phyloP scores from a whole-genome alignment of 1,140 invertebrate species.

The Bombus consobrinus region DNA sequence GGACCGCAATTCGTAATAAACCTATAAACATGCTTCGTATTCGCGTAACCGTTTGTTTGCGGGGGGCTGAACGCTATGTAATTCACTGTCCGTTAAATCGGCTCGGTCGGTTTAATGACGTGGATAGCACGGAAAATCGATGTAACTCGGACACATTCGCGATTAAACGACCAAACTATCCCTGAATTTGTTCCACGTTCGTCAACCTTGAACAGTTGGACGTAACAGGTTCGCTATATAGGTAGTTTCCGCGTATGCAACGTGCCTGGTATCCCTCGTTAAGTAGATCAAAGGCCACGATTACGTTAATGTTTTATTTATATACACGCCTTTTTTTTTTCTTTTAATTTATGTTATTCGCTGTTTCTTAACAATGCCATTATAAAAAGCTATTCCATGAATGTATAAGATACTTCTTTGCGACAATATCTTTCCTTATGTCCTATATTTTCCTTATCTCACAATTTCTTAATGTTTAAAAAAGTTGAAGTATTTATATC shows the following conservation, averaged over 20 bases:
- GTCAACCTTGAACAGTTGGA: no score
- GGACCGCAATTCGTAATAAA: slow-evolving; percentile 37
- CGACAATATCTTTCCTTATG: not conserved
- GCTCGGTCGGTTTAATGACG: slow-evolving; percentile 19
- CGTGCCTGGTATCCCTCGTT: not conserved
- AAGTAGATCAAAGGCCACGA: no score
- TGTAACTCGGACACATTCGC: not conserved
- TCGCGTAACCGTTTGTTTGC: slow-evolving; percentile 36
- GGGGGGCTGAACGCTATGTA: not conserved
- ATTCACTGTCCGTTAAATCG: slow-evolving; percentile 50
- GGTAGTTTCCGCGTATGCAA: not conserved
- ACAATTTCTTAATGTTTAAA: not conserved
- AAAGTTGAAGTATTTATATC: not conserved
- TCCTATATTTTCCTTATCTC: no score
- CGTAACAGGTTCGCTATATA: not conserved
- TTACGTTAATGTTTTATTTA: no score
- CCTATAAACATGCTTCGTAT: slow-evolving; percentile 33
- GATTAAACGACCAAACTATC: not conserved
- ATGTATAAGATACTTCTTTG: not conserved
- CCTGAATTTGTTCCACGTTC: not conserved
- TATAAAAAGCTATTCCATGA: not conserved
- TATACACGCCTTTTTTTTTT: not conserved
- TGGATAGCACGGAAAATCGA: slow-evolving; percentile 24
- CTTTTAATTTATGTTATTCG: no score
- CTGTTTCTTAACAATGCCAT: not conserved